Base-by-base conservation (phyloP, 2,113 vertebrate genomes). In the Psammodynastes pulverulentus region DNA sequence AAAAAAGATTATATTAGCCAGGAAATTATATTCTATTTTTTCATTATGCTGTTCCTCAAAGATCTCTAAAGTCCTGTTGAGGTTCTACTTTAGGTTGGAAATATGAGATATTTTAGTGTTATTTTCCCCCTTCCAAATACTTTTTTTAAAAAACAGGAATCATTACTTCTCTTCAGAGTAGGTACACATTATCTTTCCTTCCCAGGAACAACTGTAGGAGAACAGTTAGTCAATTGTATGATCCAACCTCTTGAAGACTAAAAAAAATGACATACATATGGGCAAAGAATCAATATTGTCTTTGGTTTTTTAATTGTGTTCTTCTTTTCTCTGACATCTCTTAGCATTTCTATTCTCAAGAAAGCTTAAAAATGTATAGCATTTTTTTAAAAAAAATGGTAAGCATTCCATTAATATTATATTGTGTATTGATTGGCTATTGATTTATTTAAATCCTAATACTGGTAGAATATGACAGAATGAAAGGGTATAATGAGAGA, bases 371-470 rank as follows among this genome's bases (percentile, higher is more conserved):
- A 85, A 85, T 10, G 84, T 43, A 85, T 13, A 43, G 3, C 21
- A 45, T 39, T 45, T 84, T 43, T 9, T n/a, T n/a, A n/a, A 23
- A 39, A 45, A 21, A 84, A 39, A 45, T 10, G 23, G 3, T 84
- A 48, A 13, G 24, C 12, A 29, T 86, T 46, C 43, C 87, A 56
- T 26, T 21, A 3, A 92, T 72, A 91, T n/a, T 8, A 19, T 24
- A n/a, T n/a, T n/a, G 5, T 56, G 21, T 26, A 54, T 43, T 52
- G 10, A 87, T 43, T 51, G 6, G 10, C 79, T 79, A 24, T 39
- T 52, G 5, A 53, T 94, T 95, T 92, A 90, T 90, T 88, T 51
- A 95, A 93, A 96, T 79, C 91, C 62, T 91, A 54, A 9, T 1
- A 23, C 3, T 84, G 23, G 4, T n/a, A 67, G 29, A 67, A n/a